phyloP scores from a whole-genome alignment of 2,888 invertebrate species.

The Zygothrica quintamaculata region DNA sequence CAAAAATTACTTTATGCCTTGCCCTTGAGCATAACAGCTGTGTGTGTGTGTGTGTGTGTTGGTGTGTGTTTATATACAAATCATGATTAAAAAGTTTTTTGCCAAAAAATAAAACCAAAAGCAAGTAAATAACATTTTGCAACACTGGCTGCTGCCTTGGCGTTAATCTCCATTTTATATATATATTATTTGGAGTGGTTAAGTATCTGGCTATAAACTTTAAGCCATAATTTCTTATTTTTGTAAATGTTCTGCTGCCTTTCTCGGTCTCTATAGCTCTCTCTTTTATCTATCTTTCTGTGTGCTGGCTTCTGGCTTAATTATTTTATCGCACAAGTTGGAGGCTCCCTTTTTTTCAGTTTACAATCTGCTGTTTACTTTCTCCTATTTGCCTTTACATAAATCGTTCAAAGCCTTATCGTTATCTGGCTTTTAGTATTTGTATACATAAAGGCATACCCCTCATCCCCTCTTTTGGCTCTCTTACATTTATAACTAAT shows the following conservation, averaged over 20 bases:
- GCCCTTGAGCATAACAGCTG: constrained; percentile 19
- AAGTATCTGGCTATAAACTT: constrained; percentile 39
- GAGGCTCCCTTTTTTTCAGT: constrained; percentile 23
- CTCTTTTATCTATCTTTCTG: background rate
- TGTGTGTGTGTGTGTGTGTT: background rate
- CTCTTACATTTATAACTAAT: constrained; percentile 45
- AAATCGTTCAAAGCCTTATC: constrained; percentile 72
- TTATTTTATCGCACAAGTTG: constrained; percentile 70
- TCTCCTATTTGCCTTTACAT: constrained; percentile 60
- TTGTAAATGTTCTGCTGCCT: constrained; percentile 43
- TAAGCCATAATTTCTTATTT: constrained; percentile 31
- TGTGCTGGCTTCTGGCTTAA: constrained; percentile 50
- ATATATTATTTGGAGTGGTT: constrained; percentile 12
- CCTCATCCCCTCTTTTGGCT: no score
- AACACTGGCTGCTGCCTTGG: constrained; percentile 31
- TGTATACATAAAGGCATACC: constrained; percentile 25
- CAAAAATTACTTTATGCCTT: constrained; percentile 14
- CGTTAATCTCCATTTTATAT: constrained; percentile 55
- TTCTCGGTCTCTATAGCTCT: no score
- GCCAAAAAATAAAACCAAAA: constrained; percentile 30
- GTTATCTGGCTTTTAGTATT: constrained; percentile 60
- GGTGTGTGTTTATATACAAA: background rate
- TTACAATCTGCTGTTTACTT: constrained; percentile 39
- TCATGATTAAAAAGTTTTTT: constrained; percentile 55
- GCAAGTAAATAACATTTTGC: constrained; percentile 45